Base-by-base conservation (phyloP, 2,797 vertebrate genomes). In the Acanthurus leucopareius region DNA sequence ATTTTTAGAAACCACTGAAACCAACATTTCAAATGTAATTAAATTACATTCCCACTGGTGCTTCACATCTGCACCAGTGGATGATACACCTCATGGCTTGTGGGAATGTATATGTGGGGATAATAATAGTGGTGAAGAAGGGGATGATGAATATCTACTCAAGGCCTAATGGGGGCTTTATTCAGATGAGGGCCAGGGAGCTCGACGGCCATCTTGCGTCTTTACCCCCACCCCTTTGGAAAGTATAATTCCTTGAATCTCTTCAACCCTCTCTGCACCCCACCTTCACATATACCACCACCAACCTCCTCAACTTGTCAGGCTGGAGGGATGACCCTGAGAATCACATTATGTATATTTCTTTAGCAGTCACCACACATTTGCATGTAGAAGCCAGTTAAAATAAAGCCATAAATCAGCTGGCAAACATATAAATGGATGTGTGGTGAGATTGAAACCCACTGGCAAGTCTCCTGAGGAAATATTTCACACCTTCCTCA, bases 391-490 rank as follows among this genome's bases (percentile, higher is more conserved):
- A 91, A 94, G 95, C 94, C 94, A 95, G 93, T 94, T 95, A 94
- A 94, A 95, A 95, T 95, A 95, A 95, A 93, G 93, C 92, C 93
- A 95, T 95, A 95, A 95, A 95, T 95, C 95, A 95, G 92, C 80
- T 5, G 91, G 91, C 92, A 93, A 95, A 95, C 93, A 93, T 94
- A 94, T 95, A 95, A 95, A 94, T 94, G 93, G 93, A 95, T 95
- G 93, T 94, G 92, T 69, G 83, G 90, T 69, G 93, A 94, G 94
- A 95, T 94, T 95, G 95, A 95, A 95, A 94, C 92, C 91, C 90
- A 25, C 87, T 73, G 78, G 93, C 86, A 77, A 94, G 91, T 93
- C 94, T 94, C 91, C 89, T 87, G 90, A 93, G 93, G 92, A 94
- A 94, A 95, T 95, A 93, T 94, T 93, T 95, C 91, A 93, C 91